Percentiles rank a stretch among this genome's conserved stretches.
Evolutionary conservation across 2,888 invertebrate species (phyloP).

Genomic region (Drosophila hamatofila): DNA sequence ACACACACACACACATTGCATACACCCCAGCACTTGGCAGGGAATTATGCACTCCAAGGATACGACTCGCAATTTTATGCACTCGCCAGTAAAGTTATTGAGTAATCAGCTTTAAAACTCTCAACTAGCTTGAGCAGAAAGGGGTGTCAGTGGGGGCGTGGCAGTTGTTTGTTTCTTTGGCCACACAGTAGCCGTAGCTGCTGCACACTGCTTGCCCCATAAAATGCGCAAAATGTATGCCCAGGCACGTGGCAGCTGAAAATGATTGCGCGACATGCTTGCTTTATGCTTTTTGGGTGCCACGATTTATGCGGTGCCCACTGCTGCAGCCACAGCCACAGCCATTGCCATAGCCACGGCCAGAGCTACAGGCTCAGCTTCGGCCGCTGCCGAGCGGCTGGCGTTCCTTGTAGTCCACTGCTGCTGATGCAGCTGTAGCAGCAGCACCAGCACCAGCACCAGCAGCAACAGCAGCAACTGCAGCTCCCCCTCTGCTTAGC

Average conservation of each 20-base stretch:
- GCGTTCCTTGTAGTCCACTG: conserved; percentile 22
- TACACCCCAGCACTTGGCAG: conserved; percentile 18
- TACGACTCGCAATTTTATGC: conserved; percentile 72
- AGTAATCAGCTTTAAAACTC: conserved; percentile 81
- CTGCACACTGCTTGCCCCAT: conserved; percentile 51
- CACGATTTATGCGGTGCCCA: conserved; percentile 63
- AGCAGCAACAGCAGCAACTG: neutral
- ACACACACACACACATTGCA: neutral
- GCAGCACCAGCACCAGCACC: neutral
- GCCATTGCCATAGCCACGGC: conserved; percentile 12
- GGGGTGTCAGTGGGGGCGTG: conserved; percentile 27
- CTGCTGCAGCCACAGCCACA: conserved; percentile 10
- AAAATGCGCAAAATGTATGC: conserved; percentile 79
- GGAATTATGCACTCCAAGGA: conserved; percentile 78
- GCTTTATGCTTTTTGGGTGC: conserved; percentile 81
- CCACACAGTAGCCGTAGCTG: conserved; percentile 41
- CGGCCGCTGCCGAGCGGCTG: conserved; percentile 6
- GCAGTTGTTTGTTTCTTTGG: conserved; percentile 66
- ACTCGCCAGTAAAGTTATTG: conserved; percentile 77
- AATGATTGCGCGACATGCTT: conserved; percentile 84
- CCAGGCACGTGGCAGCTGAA: conserved; percentile 82
- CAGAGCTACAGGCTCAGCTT: conserved; percentile 1
- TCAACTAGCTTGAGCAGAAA: conserved; percentile 21
- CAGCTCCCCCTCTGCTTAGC: conserved; percentile 39
- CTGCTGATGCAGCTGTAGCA: neutral